These are phyloP conservation scores for Muschampia staudingeri DNA, from an alignment of 2,888 invertebrate genomes.

Conservation along the genomic window DNA sequence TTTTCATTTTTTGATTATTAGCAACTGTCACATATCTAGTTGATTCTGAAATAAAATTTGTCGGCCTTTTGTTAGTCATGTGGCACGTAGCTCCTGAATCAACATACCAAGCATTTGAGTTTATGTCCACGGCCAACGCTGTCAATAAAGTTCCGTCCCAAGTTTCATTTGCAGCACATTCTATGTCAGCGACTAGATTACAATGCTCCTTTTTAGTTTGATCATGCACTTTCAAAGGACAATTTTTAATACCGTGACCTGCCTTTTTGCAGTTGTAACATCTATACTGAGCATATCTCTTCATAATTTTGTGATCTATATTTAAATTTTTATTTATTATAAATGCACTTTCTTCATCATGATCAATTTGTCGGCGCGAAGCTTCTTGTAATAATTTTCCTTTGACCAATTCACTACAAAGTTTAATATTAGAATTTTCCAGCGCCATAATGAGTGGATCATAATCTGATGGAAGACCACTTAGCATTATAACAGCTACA, in stretches of 20 bases:
- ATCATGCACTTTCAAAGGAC: neutral
- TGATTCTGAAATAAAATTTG: neutral
- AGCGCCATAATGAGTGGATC: conserved; percentile 64
- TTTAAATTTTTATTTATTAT: conserved; percentile 12
- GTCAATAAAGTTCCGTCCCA: conserved; percentile 40
- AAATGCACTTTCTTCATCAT: conserved; percentile 14
- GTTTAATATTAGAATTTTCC: conserved; percentile 61
- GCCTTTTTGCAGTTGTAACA: neutral
- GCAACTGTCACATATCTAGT: conserved; percentile 47
- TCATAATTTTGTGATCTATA: neutral
- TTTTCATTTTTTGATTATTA: conserved; percentile 51
- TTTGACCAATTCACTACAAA: conserved; percentile 56
- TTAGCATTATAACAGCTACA: conserved; percentile 59
- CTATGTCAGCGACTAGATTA: neutral
- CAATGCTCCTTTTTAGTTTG: neutral
- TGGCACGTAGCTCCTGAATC: conserved; percentile 53
- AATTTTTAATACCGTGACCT: neutral
- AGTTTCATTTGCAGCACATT: neutral
- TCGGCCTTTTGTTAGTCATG: conserved; percentile 53
- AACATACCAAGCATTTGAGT: conserved; percentile 49
- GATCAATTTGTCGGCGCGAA: conserved; percentile 45
- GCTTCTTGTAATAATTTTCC: conserved; percentile 57
- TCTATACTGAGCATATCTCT: neutral
- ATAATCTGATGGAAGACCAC: conserved; percentile 60
- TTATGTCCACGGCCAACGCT: conserved; percentile 38